Evolutionary conservation across 2,888 invertebrate species (phyloP).

Genomic region (Fabriciana adippe): DNA sequence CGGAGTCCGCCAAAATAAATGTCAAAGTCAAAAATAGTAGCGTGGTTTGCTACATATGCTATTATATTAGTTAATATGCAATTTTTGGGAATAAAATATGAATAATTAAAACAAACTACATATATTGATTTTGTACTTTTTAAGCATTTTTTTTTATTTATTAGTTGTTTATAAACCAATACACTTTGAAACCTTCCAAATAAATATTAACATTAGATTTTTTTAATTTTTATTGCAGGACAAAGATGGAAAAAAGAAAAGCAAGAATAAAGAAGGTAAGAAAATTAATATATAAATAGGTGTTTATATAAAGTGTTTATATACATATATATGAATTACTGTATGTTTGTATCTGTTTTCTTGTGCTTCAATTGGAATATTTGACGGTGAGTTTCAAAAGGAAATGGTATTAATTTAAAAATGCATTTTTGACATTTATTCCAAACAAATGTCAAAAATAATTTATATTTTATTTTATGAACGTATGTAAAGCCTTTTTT

Average conservation of each 20-base stretch:
- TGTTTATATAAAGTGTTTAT: background rate
- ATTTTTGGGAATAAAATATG: too few relatives aligned
- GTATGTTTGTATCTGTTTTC: conserved; percentile 4
- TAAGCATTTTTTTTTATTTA: too few relatives aligned
- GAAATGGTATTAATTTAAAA: background rate
- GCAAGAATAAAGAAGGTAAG: conserved; percentile 95
- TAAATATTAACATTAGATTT: conserved; percentile 41
- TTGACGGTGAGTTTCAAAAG: conserved; percentile 26
- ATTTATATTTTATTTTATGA: too few relatives aligned
- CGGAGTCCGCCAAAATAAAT: too few relatives aligned
- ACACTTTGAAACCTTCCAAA: too few relatives aligned
- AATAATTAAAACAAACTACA: too few relatives aligned
- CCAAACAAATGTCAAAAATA: conserved; percentile 11
- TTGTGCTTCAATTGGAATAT: conserved; percentile 27
- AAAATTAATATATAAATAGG: conserved; percentile 38
- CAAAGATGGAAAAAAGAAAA: conserved; percentile 92
- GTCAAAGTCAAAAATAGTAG: too few relatives aligned
- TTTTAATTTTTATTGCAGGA: conserved; percentile 84
- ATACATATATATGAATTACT: conserved; percentile 3
- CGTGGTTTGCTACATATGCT: too few relatives aligned
- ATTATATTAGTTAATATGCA: too few relatives aligned
- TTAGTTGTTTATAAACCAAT: too few relatives aligned
- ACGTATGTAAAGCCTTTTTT: background rate
- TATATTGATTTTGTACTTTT: too few relatives aligned
- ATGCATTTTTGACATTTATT: background rate